A percentile compares a stretch with the other conserved stretches of the same genome.
phyloP scores from a whole-genome alignment of 2,113 vertebrate species.

The Elaphurus davidianus region DNA sequence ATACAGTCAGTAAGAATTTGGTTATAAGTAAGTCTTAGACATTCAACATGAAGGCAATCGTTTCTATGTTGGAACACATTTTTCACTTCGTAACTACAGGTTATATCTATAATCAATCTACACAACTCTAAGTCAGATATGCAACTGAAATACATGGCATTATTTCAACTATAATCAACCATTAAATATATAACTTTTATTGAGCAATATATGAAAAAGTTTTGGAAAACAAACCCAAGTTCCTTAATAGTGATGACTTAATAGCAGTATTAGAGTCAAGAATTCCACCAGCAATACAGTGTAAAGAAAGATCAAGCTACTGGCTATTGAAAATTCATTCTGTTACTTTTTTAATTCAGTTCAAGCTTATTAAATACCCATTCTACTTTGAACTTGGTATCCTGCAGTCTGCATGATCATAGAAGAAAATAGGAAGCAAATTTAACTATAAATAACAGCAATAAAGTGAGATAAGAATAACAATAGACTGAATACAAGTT shows the following conservation, averaged over 20 bases:
- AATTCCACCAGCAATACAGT: not conserved
- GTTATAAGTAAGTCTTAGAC: not conserved
- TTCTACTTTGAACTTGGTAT: not conserved
- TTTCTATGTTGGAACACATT: not conserved
- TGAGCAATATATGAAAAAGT: not conserved
- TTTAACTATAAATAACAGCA: not conserved
- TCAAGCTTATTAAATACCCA: not conserved
- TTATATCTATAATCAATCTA: not conserved
- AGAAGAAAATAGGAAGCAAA: not conserved
- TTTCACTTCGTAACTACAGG: not conserved
- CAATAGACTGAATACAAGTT: not conserved
- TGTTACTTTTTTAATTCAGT: not conserved
- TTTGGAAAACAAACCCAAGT: not conserved
- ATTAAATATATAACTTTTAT: not conserved
- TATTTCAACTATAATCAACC: not conserved
- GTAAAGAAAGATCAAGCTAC: not conserved
- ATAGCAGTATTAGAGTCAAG: not conserved
- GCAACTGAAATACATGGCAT: not conserved
- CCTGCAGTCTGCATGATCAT: not conserved
- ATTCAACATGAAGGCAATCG: not conserved
- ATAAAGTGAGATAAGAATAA: not conserved
- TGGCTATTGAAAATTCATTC: not conserved
- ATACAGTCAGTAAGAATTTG: not conserved
- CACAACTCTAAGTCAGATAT: not conserved
- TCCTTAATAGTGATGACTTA: not conserved